These are phyloP conservation scores for Capromys pilorides DNA, from an alignment of 2,797 vertebrate species.

Conservation along the genomic window DNA sequence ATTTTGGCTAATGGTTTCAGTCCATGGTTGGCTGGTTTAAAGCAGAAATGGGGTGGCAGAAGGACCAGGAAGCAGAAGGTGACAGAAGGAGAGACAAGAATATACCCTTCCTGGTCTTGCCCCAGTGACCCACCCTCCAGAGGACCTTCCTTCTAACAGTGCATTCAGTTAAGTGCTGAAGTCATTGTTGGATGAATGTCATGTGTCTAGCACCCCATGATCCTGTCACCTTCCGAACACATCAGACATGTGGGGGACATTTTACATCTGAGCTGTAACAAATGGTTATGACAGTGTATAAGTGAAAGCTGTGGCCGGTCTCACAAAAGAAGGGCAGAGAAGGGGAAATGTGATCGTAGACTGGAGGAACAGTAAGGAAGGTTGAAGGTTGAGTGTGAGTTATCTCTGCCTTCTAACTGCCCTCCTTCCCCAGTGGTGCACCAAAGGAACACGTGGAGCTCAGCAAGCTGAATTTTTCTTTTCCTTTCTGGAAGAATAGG, in stretches of 20 bases:
- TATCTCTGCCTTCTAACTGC: not conserved
- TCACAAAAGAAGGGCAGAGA: not conserved
- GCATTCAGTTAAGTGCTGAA: not conserved
- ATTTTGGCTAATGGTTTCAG: not conserved
- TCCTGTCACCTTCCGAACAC: not conserved
- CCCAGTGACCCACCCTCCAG: not conserved
- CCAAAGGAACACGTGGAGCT: not conserved
- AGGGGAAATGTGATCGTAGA: not conserved
- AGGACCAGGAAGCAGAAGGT: not conserved
- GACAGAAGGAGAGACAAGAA: not conserved
- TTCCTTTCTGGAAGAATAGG: not conserved
- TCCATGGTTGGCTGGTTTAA: not conserved
- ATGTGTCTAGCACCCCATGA: not conserved
- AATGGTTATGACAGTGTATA: not conserved
- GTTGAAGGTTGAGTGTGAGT: slow-evolving; percentile 15
- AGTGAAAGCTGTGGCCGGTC: not conserved
- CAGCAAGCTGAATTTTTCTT: not conserved
- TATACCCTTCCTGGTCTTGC: not conserved
- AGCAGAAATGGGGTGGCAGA: not conserved
- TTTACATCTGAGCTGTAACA: not conserved
- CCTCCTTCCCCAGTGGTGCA: not conserved
- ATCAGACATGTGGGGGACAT: not conserved
- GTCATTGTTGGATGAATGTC: not conserved
- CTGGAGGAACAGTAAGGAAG: not conserved
- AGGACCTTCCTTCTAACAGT: not conserved